These are phyloP conservation scores for Kryphioiulus occultus DNA, from an alignment of 2,888 invertebrate species.

Conservation along the genomic window DNA sequence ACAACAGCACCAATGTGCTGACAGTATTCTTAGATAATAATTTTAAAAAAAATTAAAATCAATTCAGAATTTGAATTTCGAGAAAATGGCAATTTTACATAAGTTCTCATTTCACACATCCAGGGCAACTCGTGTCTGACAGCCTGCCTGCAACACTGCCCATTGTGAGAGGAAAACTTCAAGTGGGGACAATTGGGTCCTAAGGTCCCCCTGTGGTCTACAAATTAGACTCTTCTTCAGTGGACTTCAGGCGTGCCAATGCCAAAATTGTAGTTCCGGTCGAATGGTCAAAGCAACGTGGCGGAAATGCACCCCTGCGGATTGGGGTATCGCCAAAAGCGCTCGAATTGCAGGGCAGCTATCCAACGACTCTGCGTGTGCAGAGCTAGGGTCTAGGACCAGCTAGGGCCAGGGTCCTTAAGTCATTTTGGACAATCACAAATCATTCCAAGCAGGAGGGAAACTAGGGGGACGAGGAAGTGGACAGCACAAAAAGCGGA, in stretches of 20 bases:
- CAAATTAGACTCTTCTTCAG: slow-evolving; percentile 13
- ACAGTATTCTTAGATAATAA: no score
- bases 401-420: background rate
- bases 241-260: slow-evolving; percentile 36
- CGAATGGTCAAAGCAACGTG: slow-evolving; percentile 6
- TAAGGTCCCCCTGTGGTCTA: background rate
- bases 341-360: background rate
- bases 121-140: background rate
- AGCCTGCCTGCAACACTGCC: background rate
- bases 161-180: background rate
- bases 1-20: no score
- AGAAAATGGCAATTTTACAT: background rate
- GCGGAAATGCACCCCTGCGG: slow-evolving; percentile 17
- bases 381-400: no score
- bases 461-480: background rate
- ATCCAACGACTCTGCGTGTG: background rate
- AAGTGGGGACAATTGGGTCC: background rate
- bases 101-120: background rate
- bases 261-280: slow-evolving; percentile 27
- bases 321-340: background rate
- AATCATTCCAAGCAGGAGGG: slow-evolving; percentile 5
- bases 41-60: no score
- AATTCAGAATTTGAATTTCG: no score
- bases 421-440: background rate
- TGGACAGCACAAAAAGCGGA: background rate